phyloP scores from a whole-genome alignment of 2,888 invertebrate species.

The Anoncus sp. region DNA sequence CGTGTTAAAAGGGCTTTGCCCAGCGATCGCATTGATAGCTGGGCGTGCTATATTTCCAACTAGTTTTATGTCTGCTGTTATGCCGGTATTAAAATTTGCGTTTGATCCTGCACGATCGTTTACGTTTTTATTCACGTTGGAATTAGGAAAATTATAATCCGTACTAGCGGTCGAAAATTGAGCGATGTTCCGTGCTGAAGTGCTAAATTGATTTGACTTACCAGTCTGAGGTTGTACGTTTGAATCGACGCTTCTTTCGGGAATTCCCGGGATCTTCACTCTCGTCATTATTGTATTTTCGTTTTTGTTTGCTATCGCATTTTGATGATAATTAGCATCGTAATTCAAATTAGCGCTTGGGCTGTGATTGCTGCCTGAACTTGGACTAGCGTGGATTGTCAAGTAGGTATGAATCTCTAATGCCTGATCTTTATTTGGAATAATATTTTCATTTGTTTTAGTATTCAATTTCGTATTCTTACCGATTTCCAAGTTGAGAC shows the following conservation, averaged over 20 bases:
- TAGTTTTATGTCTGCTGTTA: conserved; percentile 6
- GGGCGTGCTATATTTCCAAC: neutral
- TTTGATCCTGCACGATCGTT: neutral
- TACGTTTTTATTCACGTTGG: conserved; percentile 18
- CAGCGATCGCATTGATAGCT: conserved; percentile 40
- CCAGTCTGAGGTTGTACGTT: neutral
- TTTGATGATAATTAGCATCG: conserved; percentile 38
- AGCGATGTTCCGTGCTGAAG: neutral
- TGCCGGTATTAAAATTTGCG: neutral
- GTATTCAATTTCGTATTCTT: conserved; percentile 2
- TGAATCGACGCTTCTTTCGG: neutral
- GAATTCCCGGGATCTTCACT: neutral
- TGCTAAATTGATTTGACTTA: neutral
- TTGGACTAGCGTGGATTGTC: neutral
- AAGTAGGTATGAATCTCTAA: neutral
- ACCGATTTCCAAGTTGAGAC: conserved; percentile 39
- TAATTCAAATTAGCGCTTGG: conserved; percentile 4
- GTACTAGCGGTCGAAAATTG: conserved; percentile 33
- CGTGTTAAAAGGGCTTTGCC: conserved; percentile 43
- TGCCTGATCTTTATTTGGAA: neutral
- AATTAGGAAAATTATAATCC: conserved; percentile 42
- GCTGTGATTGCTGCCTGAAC: neutral
- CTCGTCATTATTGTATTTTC: neutral
- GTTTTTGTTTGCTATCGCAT: neutral
- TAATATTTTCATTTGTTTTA: neutral